These are phyloP conservation scores for Masnerella sp. DNA, from an alignment of 2,888 invertebrate species.

Conservation along the genomic window DNA sequence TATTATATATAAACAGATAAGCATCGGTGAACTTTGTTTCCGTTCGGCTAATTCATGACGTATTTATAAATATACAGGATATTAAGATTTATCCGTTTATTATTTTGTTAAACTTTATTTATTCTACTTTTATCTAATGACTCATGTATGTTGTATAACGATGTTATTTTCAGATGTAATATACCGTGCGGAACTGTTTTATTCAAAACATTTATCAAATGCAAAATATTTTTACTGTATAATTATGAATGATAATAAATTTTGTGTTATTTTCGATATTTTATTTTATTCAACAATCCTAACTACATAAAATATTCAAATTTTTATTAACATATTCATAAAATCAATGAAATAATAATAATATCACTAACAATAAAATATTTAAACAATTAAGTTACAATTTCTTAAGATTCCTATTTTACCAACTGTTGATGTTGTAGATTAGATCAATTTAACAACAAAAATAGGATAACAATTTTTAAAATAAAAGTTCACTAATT, in stretches of 20 bases:
- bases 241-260: conserved; percentile 25
- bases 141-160: conserved; percentile 7
- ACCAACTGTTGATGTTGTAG: no score
- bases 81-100: not conserved
- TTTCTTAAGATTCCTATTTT: no score
- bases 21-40: conserved; percentile 8
- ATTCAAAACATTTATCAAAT: conserved; percentile 10
- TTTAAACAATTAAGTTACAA: no score
- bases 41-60: not conserved
- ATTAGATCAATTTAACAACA: no score
- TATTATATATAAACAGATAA: not conserved
- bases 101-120: conserved; percentile 17
- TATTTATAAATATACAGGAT: conserved; percentile 1
- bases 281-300: no score
- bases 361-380: no score
- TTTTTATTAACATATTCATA: no score
- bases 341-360: no score
- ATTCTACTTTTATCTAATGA: conserved; percentile 7
- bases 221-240: conserved; percentile 27
- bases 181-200: conserved; percentile 2
- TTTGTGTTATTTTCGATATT: conserved; percentile 34
- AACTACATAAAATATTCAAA: no score
- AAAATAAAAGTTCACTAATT: no score
- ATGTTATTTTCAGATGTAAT: conserved; percentile 20
- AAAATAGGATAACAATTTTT: no score